phyloP scores from a whole-genome alignment of 1,140 invertebrate genomes.

The Lordiphosa collinella region DNA sequence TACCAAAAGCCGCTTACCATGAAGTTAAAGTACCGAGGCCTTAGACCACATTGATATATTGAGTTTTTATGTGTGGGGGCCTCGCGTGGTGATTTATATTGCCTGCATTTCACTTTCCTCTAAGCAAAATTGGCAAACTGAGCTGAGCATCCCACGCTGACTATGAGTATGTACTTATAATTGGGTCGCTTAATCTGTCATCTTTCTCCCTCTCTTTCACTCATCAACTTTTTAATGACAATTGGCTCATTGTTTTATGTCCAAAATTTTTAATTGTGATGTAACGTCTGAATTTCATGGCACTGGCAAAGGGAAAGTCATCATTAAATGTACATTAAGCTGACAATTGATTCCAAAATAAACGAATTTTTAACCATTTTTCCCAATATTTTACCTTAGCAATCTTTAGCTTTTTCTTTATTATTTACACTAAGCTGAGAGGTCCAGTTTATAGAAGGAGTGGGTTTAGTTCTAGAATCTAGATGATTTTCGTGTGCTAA shows the following conservation, averaged over 20 bases:
- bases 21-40: slow-evolving; percentile 57
- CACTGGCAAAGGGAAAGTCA: slow-evolving; percentile 41
- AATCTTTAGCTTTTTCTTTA: too few relatives aligned
- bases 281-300: slow-evolving; percentile 42
- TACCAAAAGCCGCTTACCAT: slow-evolving; percentile 60
- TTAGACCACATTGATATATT: slow-evolving; percentile 22
- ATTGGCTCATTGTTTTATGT: slow-evolving; percentile 51
- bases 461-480: too few relatives aligned
- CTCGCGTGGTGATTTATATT: slow-evolving; percentile 26
- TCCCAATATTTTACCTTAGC: too few relatives aligned
- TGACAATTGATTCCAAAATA: not conserved
- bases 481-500: too few relatives aligned
- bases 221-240: slow-evolving; percentile 63
- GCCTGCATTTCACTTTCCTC: slow-evolving; percentile 66
- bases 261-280: slow-evolving; percentile 31
- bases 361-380: too few relatives aligned
- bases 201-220: slow-evolving; percentile 42
- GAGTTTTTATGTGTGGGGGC: not conserved
- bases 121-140: slow-evolving; percentile 37
- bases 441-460: too few relatives aligned
- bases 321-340: slow-evolving; percentile 54
- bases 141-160: slow-evolving; percentile 31
- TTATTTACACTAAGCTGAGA: too few relatives aligned
- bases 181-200: slow-evolving; percentile 56
- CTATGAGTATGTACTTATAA: slow-evolving; percentile 35